Evolutionary conservation across 2,888 invertebrate species (phyloP), one percentile per base, ranked within the genome.

Genomic region (Eudemis profundana): DNA sequence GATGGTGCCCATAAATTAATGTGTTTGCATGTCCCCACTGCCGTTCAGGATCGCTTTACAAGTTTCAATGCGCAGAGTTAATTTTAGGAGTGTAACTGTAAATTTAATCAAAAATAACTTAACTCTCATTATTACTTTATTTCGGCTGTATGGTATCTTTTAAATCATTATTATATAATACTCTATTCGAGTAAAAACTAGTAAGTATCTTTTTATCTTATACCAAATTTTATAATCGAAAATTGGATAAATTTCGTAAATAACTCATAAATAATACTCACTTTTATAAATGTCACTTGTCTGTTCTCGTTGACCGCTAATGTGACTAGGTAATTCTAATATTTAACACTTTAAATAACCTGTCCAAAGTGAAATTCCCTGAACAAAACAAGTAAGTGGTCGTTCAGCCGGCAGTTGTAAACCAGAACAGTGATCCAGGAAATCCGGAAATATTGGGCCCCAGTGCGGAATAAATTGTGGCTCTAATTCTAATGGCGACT

Each of bases 401-500:
- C 60, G 65, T 38, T 46, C 46, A 66, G 59, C 50, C 33, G 46
- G 59, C 53, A 64, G 60, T 64, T 69, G 53, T 68, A 69, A 68
- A 63, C 66, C 66, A 67, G 68, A 68, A 54, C 66, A 59, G 60
- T 64, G 56, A 73, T 69, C 69, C 67, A 72, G 69, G 70, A 78
- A 78, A 73, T 64, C 65, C 72, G 70, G 78, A 79, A 83, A 81
- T 79, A 80, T 82, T 77, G 79, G 75, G 77, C 81, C 81, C 80
- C 78, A 75, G 76, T 78, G 81, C 77, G 75, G 79, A 85, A 86
- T 88, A 89, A 87, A 89, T 85, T 86, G 85, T 81, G 76, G 79
- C 78, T 86, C 81, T 87, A 87, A 89, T 87, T 88, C 86, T 86
- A 85, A 87, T 87, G 83, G 83, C 82, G 82, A 87, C 87, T 89